These are phyloP conservation scores for Trypoxylon attenuatum DNA, from an alignment of 2,888 invertebrate species.

Conservation along the genomic window DNA sequence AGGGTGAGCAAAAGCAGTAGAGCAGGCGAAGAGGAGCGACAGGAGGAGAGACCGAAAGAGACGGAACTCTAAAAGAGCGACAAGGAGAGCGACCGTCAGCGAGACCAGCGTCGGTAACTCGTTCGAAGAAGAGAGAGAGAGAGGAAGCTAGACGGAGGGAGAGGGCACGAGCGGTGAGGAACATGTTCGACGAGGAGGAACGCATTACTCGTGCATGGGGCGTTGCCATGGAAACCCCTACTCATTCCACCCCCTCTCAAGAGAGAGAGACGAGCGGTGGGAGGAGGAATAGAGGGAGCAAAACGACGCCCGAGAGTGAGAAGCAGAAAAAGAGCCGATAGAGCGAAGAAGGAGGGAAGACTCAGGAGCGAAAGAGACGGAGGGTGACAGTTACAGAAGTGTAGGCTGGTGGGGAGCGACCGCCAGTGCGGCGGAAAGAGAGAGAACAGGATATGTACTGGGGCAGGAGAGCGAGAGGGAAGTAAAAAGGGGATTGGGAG, in stretches of 20 bases:
- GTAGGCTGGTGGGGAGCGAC: conserved; percentile 7
- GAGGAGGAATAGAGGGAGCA: conserved; percentile 28
- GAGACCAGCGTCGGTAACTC: neutral
- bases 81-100: neutral
- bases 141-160: conserved; percentile 1
- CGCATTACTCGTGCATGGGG: conserved; percentile 68
- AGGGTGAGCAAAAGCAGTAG: conserved; percentile 1
- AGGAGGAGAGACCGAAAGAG: neutral
- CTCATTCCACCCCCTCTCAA: conserved; percentile 60
- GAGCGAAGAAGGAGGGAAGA: conserved; percentile 14
- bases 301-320: conserved; percentile 32
- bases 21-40: neutral
- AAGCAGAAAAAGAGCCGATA: conserved; percentile 13
- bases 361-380: too few species aligned
- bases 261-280: conserved; percentile 29
- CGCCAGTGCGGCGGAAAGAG: conserved; percentile 26
- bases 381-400: too few species aligned
- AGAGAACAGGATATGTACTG: conserved; percentile 32
- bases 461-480: conserved; percentile 48
- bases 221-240: conserved; percentile 73
- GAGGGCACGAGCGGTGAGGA: conserved; percentile 39
- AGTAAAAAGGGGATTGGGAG: conserved; percentile 22
- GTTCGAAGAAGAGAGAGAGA: neutral
- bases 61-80: conserved; percentile 24
- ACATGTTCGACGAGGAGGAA: conserved; percentile 55